phyloP scores from a whole-genome alignment of 2,113 vertebrate genomes.

The Verasper variegatus region DNA sequence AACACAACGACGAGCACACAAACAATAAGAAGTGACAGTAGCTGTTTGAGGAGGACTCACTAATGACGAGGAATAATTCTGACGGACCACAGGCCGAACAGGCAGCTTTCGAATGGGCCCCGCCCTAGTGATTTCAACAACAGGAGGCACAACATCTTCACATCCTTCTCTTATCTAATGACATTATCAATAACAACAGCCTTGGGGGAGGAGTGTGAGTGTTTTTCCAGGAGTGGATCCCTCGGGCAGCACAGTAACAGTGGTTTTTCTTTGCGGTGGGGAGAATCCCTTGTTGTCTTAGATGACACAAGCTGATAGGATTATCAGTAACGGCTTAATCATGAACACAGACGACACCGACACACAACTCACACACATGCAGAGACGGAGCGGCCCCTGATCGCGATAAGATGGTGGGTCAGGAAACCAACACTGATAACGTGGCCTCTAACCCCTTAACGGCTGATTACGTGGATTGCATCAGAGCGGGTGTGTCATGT shows the following conservation, averaged over 20 bases:
- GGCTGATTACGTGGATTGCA: conserved; percentile 42
- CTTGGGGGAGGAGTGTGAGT: background rate
- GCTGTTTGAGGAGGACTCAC: no score
- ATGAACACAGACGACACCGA: conserved; percentile 25
- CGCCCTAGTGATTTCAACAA: background rate
- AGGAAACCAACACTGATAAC: conserved; percentile 75
- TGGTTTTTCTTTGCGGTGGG: conserved; percentile 20
- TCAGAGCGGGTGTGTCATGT: conserved; percentile 27
- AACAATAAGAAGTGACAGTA: no score
- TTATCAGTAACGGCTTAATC: conserved; percentile 63
- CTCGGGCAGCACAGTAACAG: conserved; percentile 29
- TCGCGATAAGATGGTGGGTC: conserved; percentile 73
- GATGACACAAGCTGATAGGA: conserved; percentile 63
- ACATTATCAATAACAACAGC: conserved; percentile 41
- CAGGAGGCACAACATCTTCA: conserved; percentile 29
- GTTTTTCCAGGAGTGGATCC: conserved; percentile 22
- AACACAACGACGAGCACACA: no score
- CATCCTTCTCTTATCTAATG: conserved; percentile 45
- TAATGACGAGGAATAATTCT: background rate
- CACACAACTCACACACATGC: conserved; percentile 17
- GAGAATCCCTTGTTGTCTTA: conserved; percentile 38
- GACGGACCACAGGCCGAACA: background rate
- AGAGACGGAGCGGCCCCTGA: conserved; percentile 50
- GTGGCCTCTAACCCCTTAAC: conserved; percentile 49
- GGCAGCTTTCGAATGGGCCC: no score